Evolutionary conservation across 2,888 invertebrate genomes (phyloP), one percentile per base, ranked within the genome.

Genomic region (Ophioninae sp.): DNA sequence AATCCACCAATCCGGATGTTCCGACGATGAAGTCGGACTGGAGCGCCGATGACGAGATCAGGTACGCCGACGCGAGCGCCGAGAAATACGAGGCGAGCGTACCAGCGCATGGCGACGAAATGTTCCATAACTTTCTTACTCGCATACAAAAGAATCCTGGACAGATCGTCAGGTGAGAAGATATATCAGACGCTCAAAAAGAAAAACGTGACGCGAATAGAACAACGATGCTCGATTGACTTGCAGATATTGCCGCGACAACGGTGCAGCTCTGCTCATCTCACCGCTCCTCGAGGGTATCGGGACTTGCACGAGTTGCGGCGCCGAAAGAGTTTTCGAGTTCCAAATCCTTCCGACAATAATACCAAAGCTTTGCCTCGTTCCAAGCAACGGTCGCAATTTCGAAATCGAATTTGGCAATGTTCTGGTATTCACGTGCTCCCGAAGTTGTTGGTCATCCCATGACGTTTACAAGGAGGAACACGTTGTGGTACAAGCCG

Each of bases 311-410:
- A 92, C 93, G 67, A 94, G 97, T 89, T 97, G 97, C 90, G 96
- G 96, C 74, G 94, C 95, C 0, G 95, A 95, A 56, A 94, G 96
- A 86, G 94, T 95, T 37, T 98, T 97, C 91, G 98, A 98, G 92
- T 93, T 98, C 13, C 98, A 98, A 93, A 93, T 98, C 64, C 94
- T 98, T 70, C 97, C 98, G 0, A 96, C 96, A 2, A 94, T 98
- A 57, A 96, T 98, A 78, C 95, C 96, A 23, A 95, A 96, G 79
- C 93, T 98, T 56, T 94, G 94, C 74, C 92, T 97, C 69, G 87
- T 88, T 80, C 92, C 93, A 21, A 94, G 94, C 13, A 94, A 93
- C 50, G 94, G 94, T 83, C 89, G 92, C 2, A 93, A 94, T 23
- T 94, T 94, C 17, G 90, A 93, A 67, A 93, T 94, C 10, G 98